Conservation (phyloP, 2,113 vertebrate genomes). For the Physeter macrocephalus region DNA sequence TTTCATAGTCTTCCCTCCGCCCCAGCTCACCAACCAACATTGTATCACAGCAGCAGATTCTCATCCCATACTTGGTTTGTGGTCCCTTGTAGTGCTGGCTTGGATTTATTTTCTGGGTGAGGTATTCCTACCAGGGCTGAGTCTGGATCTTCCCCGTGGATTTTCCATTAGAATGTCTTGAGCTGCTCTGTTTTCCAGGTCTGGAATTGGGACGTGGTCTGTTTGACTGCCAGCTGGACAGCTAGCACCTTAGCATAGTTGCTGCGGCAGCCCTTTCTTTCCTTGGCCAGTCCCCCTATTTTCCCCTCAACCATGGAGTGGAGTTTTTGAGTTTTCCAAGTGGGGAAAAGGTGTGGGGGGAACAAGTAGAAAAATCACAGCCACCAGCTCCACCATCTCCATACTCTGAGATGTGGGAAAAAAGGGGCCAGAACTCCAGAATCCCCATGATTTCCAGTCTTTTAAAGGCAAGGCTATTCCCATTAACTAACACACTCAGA, state of each 20-base stretch:
- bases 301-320: conserved; percentile 43
- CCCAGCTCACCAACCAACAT: fast-evolving
- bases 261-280: conserved; percentile 59
- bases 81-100: background rate
- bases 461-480: background rate
- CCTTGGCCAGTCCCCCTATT: background rate
- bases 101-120: conserved; percentile 29
- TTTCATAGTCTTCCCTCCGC: background rate
- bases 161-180: conserved; percentile 73
- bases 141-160: conserved; percentile 60
- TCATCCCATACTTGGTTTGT: background rate
- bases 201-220: conserved; percentile 70
- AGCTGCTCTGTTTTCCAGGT: conserved; percentile 72
- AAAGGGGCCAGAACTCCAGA: background rate
- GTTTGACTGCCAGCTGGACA: conserved; percentile 73
- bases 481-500: background rate
- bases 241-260: background rate
- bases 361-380: conserved; percentile 37
- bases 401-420: background rate
- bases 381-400: background rate
- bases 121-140: background rate
- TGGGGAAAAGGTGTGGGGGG: conserved; percentile 35
- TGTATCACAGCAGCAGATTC: background rate
- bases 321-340: conserved; percentile 71
- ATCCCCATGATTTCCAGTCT: conserved; percentile 16